Conservation (phyloP, 2,888 invertebrate species). For the Liposcelis brunnea region DNA sequence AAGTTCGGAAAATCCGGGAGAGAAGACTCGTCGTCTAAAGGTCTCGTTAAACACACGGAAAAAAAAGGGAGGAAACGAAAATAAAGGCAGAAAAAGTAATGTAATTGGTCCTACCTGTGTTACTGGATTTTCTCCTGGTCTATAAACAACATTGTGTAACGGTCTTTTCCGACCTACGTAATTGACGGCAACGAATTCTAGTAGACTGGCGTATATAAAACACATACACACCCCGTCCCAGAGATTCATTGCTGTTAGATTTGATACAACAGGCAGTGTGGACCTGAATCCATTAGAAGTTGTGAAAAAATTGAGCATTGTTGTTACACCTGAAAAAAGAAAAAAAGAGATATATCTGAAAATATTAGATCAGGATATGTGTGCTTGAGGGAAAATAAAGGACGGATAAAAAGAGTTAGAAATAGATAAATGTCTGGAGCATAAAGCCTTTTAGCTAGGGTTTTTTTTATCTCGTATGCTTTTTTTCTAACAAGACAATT, state of each 20-base stretch:
- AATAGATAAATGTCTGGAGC: neutral
- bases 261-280: conserved; percentile 83
- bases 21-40: too few relatives aligned
- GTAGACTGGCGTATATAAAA: conserved; percentile 85
- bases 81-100: neutral
- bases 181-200: conserved; percentile 90
- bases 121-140: conserved; percentile 79
- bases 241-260: conserved; percentile 88
- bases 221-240: conserved; percentile 97
- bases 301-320: conserved; percentile 97
- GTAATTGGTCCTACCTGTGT: conserved; percentile 49
- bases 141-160: conserved; percentile 73
- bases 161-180: conserved; percentile 84
- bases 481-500: too few relatives aligned
- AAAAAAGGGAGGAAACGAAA: too few relatives aligned
- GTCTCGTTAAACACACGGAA: too few relatives aligned
- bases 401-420: conserved; percentile 8
- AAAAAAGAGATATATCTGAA: neutral
- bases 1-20: too few relatives aligned
- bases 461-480: too few relatives aligned
- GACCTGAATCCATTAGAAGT: conserved; percentile 85
- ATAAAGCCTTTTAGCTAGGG: too few relatives aligned
- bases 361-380: too few relatives aligned
- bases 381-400: too few relatives aligned
- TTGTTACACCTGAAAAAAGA: conserved; percentile 64